Evolutionary conservation across 2,888 invertebrate genomes (phyloP).

Genomic region (Athripsodes cinereus): DNA sequence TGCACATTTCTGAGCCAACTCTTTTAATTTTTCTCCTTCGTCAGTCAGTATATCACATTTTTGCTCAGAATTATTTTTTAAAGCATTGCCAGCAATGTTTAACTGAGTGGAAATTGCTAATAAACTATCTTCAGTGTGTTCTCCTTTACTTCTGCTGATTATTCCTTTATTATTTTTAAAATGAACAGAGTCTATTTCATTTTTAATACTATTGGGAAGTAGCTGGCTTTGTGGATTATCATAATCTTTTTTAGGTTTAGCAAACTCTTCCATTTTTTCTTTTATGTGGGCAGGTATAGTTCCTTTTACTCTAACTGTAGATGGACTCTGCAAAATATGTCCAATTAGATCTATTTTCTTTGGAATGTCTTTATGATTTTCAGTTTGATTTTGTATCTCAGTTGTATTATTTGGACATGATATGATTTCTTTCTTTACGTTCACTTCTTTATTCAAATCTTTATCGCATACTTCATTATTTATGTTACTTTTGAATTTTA

Average conservation of each 20-base stretch:
- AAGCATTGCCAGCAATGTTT: conserved; percentile 45
- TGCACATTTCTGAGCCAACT: conserved; percentile 21
- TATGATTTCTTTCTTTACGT: not conserved
- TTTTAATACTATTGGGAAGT: not conserved
- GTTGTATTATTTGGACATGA: not conserved
- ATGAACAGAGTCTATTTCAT: not conserved
- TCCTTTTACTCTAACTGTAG: conserved; percentile 14
- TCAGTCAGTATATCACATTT: conserved; percentile 38
- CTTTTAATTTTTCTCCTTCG: conserved; percentile 36
- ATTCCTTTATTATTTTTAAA: conserved; percentile 6
- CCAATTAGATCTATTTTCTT: conserved; percentile 5
- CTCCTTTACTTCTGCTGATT: conserved; percentile 9
- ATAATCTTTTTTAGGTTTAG: conserved; percentile 8
- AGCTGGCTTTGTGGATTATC: not conserved
- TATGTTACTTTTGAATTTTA: conserved; percentile 1
- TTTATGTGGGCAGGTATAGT: conserved; percentile 16
- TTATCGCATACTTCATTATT: not conserved
- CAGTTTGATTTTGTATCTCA: not conserved
- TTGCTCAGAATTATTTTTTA: conserved; percentile 44
- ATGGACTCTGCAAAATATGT: conserved; percentile 3
- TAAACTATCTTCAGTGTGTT: conserved; percentile 44
- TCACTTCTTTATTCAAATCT: not conserved
- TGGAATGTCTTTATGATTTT: conserved; percentile 1
- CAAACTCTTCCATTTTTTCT: conserved; percentile 19
- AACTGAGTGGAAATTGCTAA: conserved; percentile 47